phyloP scores from a whole-genome alignment of 2,888 invertebrate genomes.

The Patella depressa region DNA sequence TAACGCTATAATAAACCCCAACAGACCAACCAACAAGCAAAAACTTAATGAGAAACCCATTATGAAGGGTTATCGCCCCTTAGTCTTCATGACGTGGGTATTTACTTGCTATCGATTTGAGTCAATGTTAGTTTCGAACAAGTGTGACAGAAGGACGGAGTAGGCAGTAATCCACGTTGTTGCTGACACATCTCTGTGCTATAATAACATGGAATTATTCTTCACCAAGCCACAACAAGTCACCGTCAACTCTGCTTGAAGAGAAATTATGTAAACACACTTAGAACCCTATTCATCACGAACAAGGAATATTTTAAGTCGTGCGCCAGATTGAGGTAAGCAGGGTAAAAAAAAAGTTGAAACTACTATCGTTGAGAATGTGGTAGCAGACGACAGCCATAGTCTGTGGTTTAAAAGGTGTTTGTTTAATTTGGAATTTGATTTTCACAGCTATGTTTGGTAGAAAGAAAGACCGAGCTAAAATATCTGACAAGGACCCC shows the following conservation, averaged over 20 bases:
- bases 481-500: conserved; percentile 60
- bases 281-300: too few species aligned
- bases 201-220: background rate
- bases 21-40: too few species aligned
- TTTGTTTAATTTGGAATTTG: conserved; percentile 7
- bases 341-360: too few species aligned
- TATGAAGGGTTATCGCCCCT: too few species aligned
- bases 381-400: background rate
- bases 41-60: too few species aligned
- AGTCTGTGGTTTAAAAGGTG: background rate
- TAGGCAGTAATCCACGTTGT: background rate
- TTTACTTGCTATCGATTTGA: conserved; percentile 2
- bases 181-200: background rate
- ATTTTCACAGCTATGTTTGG: conserved; percentile 46
- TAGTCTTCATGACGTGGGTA: background rate
- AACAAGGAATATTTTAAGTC: too few species aligned
- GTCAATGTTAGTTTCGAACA: conserved; percentile 7
- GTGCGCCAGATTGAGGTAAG: too few species aligned
- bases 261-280: too few species aligned
- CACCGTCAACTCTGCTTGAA: background rate
- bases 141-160: background rate
- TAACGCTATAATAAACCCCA: too few species aligned
- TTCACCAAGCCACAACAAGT: background rate
- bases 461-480: conserved; percentile 51
- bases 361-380: background rate